Conservation (phyloP, 2,113 vertebrate genomes). For the Phocoena sinus region DNA sequence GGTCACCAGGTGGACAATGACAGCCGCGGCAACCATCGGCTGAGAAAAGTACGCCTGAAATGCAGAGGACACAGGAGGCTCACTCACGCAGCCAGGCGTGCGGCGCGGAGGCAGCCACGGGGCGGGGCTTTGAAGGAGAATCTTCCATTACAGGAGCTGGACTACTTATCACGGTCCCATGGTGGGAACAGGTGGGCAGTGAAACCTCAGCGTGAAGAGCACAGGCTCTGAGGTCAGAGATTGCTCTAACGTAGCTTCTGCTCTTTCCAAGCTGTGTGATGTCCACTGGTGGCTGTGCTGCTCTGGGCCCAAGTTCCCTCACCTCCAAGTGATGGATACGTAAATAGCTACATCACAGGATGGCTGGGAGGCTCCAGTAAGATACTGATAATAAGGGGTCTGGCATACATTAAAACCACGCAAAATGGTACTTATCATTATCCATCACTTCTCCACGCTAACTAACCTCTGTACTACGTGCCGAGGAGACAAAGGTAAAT, state of each 20-base stretch:
- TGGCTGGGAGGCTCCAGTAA: background rate
- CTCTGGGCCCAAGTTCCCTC: background rate
- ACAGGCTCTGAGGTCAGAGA: background rate
- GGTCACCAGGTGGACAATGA: constrained; percentile 94
- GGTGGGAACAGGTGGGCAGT: background rate
- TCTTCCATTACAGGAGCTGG: background rate
- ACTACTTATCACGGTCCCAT: rapidly evolving
- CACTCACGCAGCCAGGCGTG: background rate
- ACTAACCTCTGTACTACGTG: background rate
- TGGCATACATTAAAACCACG: background rate
- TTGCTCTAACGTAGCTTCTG: background rate
- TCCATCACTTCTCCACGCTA: background rate
- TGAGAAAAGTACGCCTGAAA: constrained; percentile 92
- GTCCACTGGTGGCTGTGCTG: background rate
- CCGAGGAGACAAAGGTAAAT: background rate
- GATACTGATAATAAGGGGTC: background rate
- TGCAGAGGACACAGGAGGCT: constrained; percentile 34
- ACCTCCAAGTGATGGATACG: background rate
- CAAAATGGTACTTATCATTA: background rate
- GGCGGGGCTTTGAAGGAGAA: background rate
- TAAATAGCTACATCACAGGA: background rate
- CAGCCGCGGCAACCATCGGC: constrained; percentile 95
- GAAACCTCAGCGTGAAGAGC: background rate
- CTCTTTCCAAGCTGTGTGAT: background rate
- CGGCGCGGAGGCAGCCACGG: rapidly evolving